Conservation (phyloP, 2,797 vertebrate genomes). For the Bovichtus diacanthus region DNA sequence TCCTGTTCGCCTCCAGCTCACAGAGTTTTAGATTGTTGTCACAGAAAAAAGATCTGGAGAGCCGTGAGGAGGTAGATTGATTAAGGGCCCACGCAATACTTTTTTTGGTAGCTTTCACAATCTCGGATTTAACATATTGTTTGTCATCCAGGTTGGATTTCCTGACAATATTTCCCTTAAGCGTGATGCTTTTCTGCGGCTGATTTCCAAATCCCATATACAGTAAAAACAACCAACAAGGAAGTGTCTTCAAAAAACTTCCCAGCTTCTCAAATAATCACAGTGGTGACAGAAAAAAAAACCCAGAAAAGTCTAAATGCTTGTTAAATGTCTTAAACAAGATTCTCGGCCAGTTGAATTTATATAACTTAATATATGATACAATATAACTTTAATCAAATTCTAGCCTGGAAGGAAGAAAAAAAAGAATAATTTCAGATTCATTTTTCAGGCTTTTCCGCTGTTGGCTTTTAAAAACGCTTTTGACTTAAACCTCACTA, state of each 20-base stretch:
- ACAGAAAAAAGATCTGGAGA: slow-evolving; percentile 24
- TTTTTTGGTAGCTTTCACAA: neutral
- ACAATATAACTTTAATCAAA: neutral
- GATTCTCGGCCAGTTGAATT: neutral
- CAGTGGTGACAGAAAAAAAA: neutral
- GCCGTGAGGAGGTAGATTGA: slow-evolving; percentile 19
- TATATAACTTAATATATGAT: neutral
- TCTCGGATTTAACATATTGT: neutral
- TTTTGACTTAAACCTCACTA: neutral
- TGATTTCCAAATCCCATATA: slow-evolving; percentile 15
- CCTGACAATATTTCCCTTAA: neutral
- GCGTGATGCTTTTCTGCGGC: slow-evolving; percentile 1
- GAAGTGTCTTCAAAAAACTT: slow-evolving; percentile 13
- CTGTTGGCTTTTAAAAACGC: too few species aligned
- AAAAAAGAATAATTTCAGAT: neutral
- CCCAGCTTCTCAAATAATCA: neutral
- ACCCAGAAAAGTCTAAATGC: neutral
- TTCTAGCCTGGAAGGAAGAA: neutral
- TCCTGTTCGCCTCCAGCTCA: slow-evolving; percentile 22
- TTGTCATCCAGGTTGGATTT: slow-evolving; percentile 4
- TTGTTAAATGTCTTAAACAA: neutral
- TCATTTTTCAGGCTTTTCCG: neutral
- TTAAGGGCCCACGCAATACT: neutral
- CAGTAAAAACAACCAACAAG: slow-evolving; percentile 5
- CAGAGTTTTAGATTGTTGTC: slow-evolving; percentile 33